Percentiles rank a stretch among this genome's conserved stretches.
These are phyloP conservation scores for Macaria liturata DNA, from an alignment of 2,888 invertebrate species.

Conservation along the genomic window DNA sequence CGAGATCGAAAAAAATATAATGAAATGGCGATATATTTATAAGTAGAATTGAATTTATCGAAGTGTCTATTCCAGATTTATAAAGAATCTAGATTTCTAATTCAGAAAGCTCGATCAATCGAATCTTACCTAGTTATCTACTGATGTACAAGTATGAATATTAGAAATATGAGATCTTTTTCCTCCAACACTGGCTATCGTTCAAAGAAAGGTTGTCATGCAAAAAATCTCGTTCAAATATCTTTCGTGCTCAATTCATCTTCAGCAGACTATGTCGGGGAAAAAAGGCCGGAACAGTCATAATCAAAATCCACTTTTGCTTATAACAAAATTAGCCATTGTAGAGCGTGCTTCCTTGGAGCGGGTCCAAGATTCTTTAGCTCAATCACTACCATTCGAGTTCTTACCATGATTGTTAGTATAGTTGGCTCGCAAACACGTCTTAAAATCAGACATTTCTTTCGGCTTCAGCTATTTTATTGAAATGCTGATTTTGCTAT, in stretches of 20 bases:
- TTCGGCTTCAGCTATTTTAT: slow-evolving; percentile 3
- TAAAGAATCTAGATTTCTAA: too few relatives aligned
- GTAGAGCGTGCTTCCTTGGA: slow-evolving; percentile 53
- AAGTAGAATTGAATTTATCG: too few relatives aligned
- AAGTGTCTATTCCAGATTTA: too few relatives aligned
- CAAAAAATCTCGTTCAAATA: background rate
- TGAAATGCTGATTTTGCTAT: slow-evolving; percentile 5
- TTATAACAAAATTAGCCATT: slow-evolving; percentile 51
- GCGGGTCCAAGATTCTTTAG: slow-evolving; percentile 52
- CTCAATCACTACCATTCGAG: slow-evolving; percentile 30
- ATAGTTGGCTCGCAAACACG: slow-evolving; percentile 5
- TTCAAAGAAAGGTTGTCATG: background rate
- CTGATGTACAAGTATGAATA: too few relatives aligned
- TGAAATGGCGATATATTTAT: too few relatives aligned
- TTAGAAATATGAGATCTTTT: too few relatives aligned
- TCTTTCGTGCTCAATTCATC: too few relatives aligned
- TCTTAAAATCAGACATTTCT: slow-evolving; percentile 11
- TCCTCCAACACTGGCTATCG: too few relatives aligned
- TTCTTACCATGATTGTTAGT: slow-evolving; percentile 7
- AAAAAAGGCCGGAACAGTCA: slow-evolving; percentile 38
- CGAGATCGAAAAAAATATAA: too few relatives aligned
- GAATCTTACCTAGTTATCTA: too few relatives aligned
- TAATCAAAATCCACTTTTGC: slow-evolving; percentile 47
- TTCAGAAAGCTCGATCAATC: too few relatives aligned
- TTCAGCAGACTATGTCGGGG: slow-evolving; percentile 1